phyloP scores from a whole-genome alignment of 2,888 invertebrate genomes.

The Thera britannica region DNA sequence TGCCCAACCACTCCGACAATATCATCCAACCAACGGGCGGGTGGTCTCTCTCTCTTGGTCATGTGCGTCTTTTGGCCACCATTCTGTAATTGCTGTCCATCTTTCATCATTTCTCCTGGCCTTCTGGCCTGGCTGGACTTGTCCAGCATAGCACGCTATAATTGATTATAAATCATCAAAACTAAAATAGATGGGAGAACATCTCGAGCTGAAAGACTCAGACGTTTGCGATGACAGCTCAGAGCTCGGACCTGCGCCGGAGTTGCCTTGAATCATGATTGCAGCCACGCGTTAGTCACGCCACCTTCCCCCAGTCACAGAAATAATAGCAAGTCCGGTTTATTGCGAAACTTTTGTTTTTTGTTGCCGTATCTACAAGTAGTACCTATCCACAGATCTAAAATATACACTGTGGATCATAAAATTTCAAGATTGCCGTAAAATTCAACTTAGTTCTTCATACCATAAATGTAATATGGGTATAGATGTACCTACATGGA shows the following conservation, averaged over 20 bases:
- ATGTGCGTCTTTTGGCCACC: no score
- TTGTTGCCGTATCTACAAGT: not conserved
- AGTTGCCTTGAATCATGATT: constrained; percentile 68
- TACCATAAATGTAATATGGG: no score
- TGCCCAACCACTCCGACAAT: no score
- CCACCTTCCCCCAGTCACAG: constrained; percentile 45
- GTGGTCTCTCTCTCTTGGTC: no score
- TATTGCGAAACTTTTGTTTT: constrained; percentile 37
- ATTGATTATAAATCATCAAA: not conserved
- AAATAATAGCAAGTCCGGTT: constrained; percentile 35
- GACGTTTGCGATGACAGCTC: constrained; percentile 16
- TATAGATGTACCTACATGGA: no score
- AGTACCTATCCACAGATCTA: not conserved
- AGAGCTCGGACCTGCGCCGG: constrained; percentile 36
- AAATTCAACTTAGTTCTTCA: no score
- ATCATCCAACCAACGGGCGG: no score
- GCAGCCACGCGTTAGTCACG: constrained; percentile 67
- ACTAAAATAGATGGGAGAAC: not conserved
- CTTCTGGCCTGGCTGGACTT: no score
- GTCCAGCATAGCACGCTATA: no score
- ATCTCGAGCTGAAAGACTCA: constrained; percentile 49
- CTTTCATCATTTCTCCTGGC: no score
- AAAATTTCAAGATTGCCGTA: not conserved
- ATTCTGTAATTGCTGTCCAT: no score
- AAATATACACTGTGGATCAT: not conserved